These are phyloP conservation scores for Paracentrotus lividus DNA, from an alignment of 53 echinoderm and acorn worm species.

Conservation along the genomic window DNA sequence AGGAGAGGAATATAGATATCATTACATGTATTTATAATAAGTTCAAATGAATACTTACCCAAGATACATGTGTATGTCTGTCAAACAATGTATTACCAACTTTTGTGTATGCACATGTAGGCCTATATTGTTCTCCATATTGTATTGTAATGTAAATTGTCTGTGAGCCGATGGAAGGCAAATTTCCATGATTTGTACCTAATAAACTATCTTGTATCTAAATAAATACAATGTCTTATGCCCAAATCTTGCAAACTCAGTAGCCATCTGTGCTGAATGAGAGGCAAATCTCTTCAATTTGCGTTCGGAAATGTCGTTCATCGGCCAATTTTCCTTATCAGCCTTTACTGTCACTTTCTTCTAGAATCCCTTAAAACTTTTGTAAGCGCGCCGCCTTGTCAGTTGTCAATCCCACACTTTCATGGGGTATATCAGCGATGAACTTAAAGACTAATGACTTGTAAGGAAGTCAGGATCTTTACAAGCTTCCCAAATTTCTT, in stretches of 20 bases:
- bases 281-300: conserved; percentile 62
- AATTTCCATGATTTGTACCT: too few relatives aligned
- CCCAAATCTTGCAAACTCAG: conserved; percentile 9
- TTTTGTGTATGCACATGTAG: too few relatives aligned
- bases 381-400: background rate
- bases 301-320: conserved; percentile 56
- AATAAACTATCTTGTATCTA: too few relatives aligned
- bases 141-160: too few relatives aligned
- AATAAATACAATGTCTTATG: background rate
- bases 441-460: conserved; percentile 40
- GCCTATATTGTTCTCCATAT: too few relatives aligned
- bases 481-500: conserved; percentile 44
- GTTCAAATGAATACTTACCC: too few relatives aligned
- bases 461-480: conserved; percentile 36
- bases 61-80: too few relatives aligned
- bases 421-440: conserved; percentile 14
- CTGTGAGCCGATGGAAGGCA: too few relatives aligned
- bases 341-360: conserved; percentile 65
- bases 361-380: conserved; percentile 4
- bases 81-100: too few relatives aligned
- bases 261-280: background rate
- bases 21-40: too few relatives aligned
- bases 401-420: conserved; percentile 38
- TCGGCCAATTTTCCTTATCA: conserved; percentile 58
- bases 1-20: too few relatives aligned